Percentiles rank a stretch among this genome's conserved stretches.
phyloP scores from a whole-genome alignment of 2,797 vertebrate species.

The Scyliorhinus canicula region DNA sequence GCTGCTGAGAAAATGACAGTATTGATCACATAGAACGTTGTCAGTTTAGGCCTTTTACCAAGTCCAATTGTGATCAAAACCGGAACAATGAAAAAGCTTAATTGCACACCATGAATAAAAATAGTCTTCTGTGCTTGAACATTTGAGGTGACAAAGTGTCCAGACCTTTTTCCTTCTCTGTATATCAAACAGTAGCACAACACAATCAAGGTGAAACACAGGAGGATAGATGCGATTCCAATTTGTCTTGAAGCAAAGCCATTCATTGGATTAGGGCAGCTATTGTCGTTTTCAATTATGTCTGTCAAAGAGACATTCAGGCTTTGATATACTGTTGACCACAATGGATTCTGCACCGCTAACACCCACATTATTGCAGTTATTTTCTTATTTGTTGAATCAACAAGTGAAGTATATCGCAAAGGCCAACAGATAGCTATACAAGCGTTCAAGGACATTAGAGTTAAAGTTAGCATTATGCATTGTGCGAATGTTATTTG shows the following conservation, averaged over 20 bases:
- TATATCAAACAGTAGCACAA: constrained; percentile 52
- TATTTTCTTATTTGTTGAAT: constrained; percentile 46
- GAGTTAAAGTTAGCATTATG: constrained; percentile 52
- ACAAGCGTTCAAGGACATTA: constrained; percentile 52
- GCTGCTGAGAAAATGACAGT: constrained; percentile 55
- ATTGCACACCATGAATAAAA: constrained; percentile 54
- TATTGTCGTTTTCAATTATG: constrained; percentile 43
- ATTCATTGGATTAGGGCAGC: constrained; percentile 45
- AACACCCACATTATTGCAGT: constrained; percentile 44
- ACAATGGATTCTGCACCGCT: constrained; percentile 47
- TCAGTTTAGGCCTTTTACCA: constrained; percentile 44
- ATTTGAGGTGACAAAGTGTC: constrained; percentile 56
- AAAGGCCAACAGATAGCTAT: constrained; percentile 51
- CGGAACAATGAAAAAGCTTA: constrained; percentile 54
- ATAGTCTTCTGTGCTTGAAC: constrained; percentile 51
- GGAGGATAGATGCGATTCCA: constrained; percentile 47
- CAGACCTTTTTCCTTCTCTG: constrained; percentile 49
- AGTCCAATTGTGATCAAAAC: constrained; percentile 48
- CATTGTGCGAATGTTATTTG: constrained; percentile 52
- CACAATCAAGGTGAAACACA: constrained; percentile 47
- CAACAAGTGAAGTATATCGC: constrained; percentile 41
- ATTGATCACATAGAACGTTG: constrained; percentile 44
- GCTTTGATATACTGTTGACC: constrained; percentile 45
- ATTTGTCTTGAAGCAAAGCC: constrained; percentile 44
- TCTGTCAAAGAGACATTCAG: constrained; percentile 38